Evolutionary conservation across 2,113 vertebrate genomes (phyloP), one percentile per base, ranked within the genome.

Genomic region (Hipposideros armiger): DNA sequence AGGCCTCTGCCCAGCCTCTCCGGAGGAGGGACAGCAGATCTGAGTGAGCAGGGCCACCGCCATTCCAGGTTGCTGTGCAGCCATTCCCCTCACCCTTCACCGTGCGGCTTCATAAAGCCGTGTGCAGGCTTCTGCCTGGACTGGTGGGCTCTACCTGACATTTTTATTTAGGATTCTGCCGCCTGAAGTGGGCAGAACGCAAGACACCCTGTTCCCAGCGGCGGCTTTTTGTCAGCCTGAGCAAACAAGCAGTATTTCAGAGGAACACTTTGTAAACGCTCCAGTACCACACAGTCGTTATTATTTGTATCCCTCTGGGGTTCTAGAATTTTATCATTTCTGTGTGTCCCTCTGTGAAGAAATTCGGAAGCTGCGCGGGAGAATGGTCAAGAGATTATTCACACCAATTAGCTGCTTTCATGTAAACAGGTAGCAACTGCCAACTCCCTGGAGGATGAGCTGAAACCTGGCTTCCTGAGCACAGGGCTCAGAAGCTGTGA

Each of bases 141-240:
- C 13, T 50, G n/a, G 30, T 28, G 47, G 74, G 30, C 19, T 7
- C 62, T 1, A 2, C 11, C 60, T 47, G 74, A 56, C 45, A 3
- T 47, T 70, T 11, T 20, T 7, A 26, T 36, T 30, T 40, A 40
- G 58, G 22, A 54, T 28, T 69, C 69, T 2, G 2, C 50, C 40
- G 26, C 58, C 45, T 2, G 28, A 17, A 7, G 3, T 5, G 26
- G 26, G 14, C 30, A 54, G 28, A 20, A 2, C 3, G 8, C 19
- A 19, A 19, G 69, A 19, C 47, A 13, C 36, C 66, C 2, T 0
- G 10, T 6, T 40, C 28, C 64, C 3, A 0, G 2, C 0, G 0
- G 42, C 1, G 20, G 47, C 14, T 62, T 42, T 60, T 30, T 42
- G 30, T 87, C 62, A 4, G 30, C 19, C 30, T 4, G 45, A 70